Percentiles rank a stretch among this genome's conserved stretches.
Conservation (phyloP, 2,797 vertebrate species). For the Manis crassicaudata region DNA sequence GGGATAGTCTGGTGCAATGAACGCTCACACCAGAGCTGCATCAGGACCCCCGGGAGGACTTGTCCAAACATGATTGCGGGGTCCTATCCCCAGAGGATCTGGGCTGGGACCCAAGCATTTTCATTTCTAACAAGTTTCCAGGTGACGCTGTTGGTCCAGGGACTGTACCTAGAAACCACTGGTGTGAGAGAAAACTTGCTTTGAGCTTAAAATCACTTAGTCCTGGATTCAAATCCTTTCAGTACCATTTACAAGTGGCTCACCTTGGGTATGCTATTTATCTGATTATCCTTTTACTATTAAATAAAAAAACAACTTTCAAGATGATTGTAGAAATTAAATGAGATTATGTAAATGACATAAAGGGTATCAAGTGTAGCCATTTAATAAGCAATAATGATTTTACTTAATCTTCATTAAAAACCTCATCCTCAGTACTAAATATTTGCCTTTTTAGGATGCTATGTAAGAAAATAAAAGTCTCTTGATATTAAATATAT, state of each 20-base stretch:
- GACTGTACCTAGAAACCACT: neutral
- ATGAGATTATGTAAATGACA: neutral
- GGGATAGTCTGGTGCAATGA: fast-evolving
- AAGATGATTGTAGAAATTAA: neutral
- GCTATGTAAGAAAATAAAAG: neutral
- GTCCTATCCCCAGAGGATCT: no score
- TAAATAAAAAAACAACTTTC: neutral
- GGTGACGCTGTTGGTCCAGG: neutral
- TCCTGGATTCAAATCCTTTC: neutral
- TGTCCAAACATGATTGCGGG: neutral
- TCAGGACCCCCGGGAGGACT: no score
- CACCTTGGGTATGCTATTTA: neutral
- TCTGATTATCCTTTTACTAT: neutral
- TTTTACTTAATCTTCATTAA: neutral
- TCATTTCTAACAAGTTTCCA: neutral
- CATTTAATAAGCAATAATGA: neutral
- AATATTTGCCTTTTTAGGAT: neutral
- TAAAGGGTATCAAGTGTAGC: neutral
- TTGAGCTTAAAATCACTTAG: neutral
- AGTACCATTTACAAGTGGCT: neutral
- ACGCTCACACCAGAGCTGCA: fast-evolving
- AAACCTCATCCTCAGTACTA: neutral
- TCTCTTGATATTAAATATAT: neutral
- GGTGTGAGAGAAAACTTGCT: neutral
- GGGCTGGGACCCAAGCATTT: neutral